Evolutionary conservation across 2,888 invertebrate genomes (phyloP).

Genomic region (Lingula anatina): DNA sequence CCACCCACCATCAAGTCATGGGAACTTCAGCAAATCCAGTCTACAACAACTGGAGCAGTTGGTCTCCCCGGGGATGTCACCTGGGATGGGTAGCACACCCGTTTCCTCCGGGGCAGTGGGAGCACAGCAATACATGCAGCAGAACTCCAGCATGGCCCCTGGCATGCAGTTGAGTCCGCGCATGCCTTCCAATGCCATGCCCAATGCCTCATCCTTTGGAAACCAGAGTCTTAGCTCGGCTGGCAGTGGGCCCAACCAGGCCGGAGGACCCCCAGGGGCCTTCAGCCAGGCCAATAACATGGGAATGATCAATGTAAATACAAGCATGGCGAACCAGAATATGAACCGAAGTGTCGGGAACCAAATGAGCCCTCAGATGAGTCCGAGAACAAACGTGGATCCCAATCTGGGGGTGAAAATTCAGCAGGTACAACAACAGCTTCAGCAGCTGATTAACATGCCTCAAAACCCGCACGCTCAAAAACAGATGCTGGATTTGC

Average conservation of each 20-base stretch:
- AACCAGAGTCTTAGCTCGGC: neutral
- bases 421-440: slow-evolving; percentile 36
- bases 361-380: slow-evolving; percentile 17
- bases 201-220: neutral
- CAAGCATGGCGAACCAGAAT: slow-evolving; percentile 1
- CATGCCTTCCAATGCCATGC: neutral
- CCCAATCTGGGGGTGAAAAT: slow-evolving; percentile 25
- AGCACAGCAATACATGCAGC: neutral
- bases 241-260: neutral
- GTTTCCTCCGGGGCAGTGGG: slow-evolving; percentile 1
- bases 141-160: neutral
- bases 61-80: slow-evolving; percentile 2
- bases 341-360: slow-evolving; percentile 11
- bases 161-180: neutral
- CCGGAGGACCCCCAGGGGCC: neutral
- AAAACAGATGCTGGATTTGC: slow-evolving; percentile 42
- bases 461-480: slow-evolving; percentile 41
- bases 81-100: neutral
- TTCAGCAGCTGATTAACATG: slow-evolving; percentile 38
- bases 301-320: slow-evolving; percentile 8
- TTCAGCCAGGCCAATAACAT: slow-evolving; percentile 2
- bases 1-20: slow-evolving; percentile 9
- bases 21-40: slow-evolving; percentile 7
- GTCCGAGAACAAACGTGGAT: slow-evolving; percentile 7
- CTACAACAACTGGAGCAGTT: slow-evolving; percentile 9